Evolutionary conservation across 2,888 invertebrate genomes (phyloP).

Genomic region (Marasmarcha lunaedactyla): DNA sequence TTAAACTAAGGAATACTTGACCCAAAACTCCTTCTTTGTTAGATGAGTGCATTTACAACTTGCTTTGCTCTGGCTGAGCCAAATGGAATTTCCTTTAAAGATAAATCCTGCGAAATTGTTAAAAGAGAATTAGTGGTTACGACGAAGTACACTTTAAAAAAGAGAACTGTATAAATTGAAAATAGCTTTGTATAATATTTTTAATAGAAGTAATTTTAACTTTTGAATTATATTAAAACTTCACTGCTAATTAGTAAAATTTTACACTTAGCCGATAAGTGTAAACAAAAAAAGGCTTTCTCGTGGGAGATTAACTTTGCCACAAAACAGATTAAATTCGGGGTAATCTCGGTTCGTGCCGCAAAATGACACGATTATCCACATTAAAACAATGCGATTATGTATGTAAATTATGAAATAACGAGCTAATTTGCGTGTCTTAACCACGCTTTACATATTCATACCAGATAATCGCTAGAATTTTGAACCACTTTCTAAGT

Average conservation of each 20-base stretch:
- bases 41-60: constrained; percentile 5
- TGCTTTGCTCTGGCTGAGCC: background rate
- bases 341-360: background rate
- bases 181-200: background rate
- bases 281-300: too few species aligned
- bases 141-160: background rate
- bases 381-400: background rate
- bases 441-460: background rate
- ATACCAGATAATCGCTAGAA: too few species aligned
- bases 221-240: background rate
- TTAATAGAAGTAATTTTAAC: background rate
- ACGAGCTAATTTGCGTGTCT: background rate
- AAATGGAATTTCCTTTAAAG: background rate
- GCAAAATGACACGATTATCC: background rate
- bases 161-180: background rate
- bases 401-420: background rate
- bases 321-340: background rate
- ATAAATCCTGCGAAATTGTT: background rate
- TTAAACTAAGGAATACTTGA: constrained; percentile 7
- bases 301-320: too few species aligned
- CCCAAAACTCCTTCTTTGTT: constrained; percentile 10
- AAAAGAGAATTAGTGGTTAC: background rate
- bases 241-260: background rate
- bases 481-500: too few species aligned
- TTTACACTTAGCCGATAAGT: too few species aligned